Evolutionary conservation across 2,113 vertebrate species (phyloP).

Genomic region (Etia nguti): DNA sequence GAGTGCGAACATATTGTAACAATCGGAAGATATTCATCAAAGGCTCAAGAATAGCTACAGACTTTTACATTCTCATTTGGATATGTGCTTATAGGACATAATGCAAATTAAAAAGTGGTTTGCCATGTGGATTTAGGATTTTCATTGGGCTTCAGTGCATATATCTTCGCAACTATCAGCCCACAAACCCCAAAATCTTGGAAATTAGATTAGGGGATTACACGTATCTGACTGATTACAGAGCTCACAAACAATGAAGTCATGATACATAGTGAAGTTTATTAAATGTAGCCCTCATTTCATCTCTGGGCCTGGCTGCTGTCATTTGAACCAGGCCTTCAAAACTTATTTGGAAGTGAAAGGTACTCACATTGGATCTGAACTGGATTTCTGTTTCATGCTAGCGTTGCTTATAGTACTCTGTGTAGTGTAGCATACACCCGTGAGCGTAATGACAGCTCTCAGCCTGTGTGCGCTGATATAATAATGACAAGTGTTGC

Average conservation of each 20-base stretch:
- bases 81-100: slow-evolving; percentile 34
- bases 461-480: slow-evolving; percentile 38
- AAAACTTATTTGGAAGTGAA: slow-evolving; percentile 38
- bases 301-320: slow-evolving; percentile 4
- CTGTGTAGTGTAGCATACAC: slow-evolving; percentile 43
- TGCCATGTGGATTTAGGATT: slow-evolving; percentile 43
- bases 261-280: slow-evolving; percentile 19
- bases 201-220: slow-evolving; percentile 63
- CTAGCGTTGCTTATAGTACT: slow-evolving; percentile 22
- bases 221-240: slow-evolving; percentile 40
- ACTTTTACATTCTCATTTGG: slow-evolving; percentile 52
- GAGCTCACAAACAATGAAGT: slow-evolving; percentile 52
- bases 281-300: slow-evolving; percentile 26
- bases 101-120: slow-evolving; percentile 40
- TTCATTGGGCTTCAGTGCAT: slow-evolving; percentile 4
- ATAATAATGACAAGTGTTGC: slow-evolving; percentile 58
- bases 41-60: slow-evolving; percentile 44
- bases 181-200: background rate
- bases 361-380: slow-evolving; percentile 17
- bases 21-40: slow-evolving; percentile 52
- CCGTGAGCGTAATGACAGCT: slow-evolving; percentile 42
- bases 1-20: slow-evolving; percentile 56
- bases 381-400: slow-evolving; percentile 25
- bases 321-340: slow-evolving; percentile 43
- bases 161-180: slow-evolving; percentile 34